Conservation (phyloP, 2,888 invertebrate genomes). For the Corythucha ciliata region DNA sequence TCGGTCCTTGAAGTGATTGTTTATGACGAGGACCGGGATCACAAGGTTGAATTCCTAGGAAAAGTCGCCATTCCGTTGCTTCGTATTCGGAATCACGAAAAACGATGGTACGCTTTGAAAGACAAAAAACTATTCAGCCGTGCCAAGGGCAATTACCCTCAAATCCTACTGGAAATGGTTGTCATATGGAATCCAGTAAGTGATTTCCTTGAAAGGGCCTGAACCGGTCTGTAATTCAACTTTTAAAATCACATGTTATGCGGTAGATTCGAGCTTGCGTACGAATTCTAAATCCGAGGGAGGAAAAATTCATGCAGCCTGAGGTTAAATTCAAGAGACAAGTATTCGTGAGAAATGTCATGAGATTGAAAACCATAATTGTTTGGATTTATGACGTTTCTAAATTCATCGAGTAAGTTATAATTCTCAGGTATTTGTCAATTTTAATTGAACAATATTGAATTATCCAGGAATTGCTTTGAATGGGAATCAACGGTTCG, state of each 20-base stretch:
- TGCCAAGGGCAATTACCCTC: conserved; percentile 86
- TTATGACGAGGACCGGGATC: conserved; percentile 94
- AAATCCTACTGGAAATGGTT: conserved; percentile 82
- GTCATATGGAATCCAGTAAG: conserved; percentile 85
- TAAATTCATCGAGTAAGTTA: conserved; percentile 78
- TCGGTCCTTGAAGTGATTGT: conserved; percentile 90
- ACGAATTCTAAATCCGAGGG: conserved; percentile 86
- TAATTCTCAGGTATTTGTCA: too few species aligned
- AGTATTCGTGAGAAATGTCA: conserved; percentile 85
- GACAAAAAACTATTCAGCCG: conserved; percentile 83
- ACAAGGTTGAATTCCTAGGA: conserved; percentile 95
- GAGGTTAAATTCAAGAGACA: conserved; percentile 94
- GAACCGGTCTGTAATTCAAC: neutral
- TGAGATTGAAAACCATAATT: conserved; percentile 80
- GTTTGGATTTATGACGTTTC: conserved; percentile 81
- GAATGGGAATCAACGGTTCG: conserved; percentile 90
- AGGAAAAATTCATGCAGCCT: conserved; percentile 88
- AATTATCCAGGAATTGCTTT: conserved; percentile 70
- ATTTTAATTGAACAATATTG: too few species aligned
- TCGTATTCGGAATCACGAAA: conserved; percentile 77
- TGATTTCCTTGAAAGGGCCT: too few species aligned
- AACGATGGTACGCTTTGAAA: conserved; percentile 91
- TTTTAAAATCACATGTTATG: too few species aligned
- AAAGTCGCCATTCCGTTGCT: conserved; percentile 81
- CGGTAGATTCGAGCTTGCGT: conserved; percentile 72